phyloP scores from a whole-genome alignment of 2,113 vertebrate species.

The Hippolais icterina region DNA sequence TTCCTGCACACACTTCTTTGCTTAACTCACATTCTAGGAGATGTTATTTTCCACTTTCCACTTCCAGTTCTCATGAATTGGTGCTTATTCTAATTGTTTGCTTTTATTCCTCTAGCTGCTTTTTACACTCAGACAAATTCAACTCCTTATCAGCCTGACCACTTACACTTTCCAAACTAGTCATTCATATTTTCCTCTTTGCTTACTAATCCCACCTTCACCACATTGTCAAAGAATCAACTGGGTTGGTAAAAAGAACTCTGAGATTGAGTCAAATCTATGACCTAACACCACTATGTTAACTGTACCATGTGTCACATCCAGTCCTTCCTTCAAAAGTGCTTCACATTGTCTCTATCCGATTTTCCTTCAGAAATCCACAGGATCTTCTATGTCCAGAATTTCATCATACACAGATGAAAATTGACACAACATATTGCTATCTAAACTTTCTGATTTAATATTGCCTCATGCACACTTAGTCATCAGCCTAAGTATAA shows the following conservation, averaged over 20 bases:
- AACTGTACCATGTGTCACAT: not conserved
- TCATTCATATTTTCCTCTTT: not conserved
- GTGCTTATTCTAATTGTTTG: not conserved
- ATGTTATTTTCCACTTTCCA: not conserved
- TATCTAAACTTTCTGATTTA: not conserved
- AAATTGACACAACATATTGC: not conserved
- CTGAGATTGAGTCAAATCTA: fast-evolving
- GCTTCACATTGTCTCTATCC: not conserved
- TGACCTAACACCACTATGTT: not conserved
- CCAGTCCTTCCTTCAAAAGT: not conserved
- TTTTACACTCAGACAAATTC: not conserved
- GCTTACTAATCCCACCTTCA: not conserved
- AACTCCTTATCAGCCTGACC: not conserved
- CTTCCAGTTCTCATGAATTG: not conserved
- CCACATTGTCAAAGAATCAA: not conserved
- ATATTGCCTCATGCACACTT: not conserved
- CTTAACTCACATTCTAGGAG: not conserved
- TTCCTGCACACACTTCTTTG: not conserved
- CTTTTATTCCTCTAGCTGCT: not conserved
- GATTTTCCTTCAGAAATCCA: not conserved
- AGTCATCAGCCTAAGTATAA: not conserved
- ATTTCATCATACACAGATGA: not conserved
- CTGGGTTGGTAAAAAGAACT: not conserved
- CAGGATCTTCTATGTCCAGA: not conserved
- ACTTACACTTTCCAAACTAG: not conserved